phyloP scores from a whole-genome alignment of 2,797 vertebrate genomes.

The Spinibarbus caldwelli region DNA sequence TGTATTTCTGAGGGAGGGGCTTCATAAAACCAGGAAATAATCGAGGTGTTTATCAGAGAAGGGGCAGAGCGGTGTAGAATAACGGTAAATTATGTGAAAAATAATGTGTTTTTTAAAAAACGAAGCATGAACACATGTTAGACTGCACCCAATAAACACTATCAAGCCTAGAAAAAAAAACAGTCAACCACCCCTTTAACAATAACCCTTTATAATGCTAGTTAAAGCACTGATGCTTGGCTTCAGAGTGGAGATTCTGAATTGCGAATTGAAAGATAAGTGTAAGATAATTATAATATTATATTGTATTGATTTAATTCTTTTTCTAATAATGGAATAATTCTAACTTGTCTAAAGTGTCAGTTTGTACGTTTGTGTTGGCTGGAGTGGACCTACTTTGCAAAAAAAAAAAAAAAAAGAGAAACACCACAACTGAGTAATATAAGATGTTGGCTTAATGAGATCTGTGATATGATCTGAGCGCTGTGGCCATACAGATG shows the following conservation, averaged over 20 bases:
- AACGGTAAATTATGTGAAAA: too few species aligned
- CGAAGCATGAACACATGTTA: too few species aligned
- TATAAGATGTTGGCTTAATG: not conserved
- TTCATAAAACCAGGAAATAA: too few species aligned
- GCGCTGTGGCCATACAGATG: not conserved
- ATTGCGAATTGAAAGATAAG: not conserved
- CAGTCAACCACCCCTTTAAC: too few species aligned
- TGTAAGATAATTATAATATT: not conserved
- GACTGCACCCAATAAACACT: too few species aligned
- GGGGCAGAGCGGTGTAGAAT: too few species aligned
- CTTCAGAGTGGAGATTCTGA: not conserved
- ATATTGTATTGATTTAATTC: not conserved
- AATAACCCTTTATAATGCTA: not conserved
- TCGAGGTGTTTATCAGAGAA: too few species aligned
- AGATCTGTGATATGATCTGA: not conserved
- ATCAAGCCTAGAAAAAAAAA: too few species aligned
- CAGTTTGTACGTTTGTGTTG: not conserved
- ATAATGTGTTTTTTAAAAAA: too few species aligned
- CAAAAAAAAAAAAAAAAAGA: not conserved
- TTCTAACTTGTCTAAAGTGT: not conserved
- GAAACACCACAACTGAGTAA: not conserved
- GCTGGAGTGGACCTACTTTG: not conserved
- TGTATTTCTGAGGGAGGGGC: too few species aligned
- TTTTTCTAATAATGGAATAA: not conserved
- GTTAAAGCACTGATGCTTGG: not conserved